Evolutionary conservation across 2,888 invertebrate genomes (phyloP), one percentile per base, ranked within the genome.

Genomic region (Rhorus exstirpatorius): DNA sequence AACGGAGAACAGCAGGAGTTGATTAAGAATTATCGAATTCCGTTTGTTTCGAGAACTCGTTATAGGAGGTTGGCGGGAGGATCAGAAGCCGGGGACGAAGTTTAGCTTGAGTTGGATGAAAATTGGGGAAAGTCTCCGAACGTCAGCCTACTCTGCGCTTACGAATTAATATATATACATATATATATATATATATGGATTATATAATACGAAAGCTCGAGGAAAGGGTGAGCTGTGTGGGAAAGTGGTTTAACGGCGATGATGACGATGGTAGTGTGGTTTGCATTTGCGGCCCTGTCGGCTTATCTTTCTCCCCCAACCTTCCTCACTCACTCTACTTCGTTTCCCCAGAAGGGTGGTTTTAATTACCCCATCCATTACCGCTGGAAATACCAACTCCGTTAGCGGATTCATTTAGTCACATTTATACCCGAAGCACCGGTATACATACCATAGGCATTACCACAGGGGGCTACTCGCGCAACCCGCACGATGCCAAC

Each of bases 401-500:
- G 91, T 91, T 91, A 92, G 89, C 87, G 91, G 91, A 92, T 92
- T 92, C 92, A 91, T 92, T 92, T 92, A 92, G 91, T 92, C 91
- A 89, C 92, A 90, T 92, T 92, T 83, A 83, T 76, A 79, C 76
- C 17, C 79, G 7, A 31, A 79, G 79, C 63, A 55, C 24, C 55
- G 70, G 31, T 76, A 68, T 49, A 71, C n/a, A n/a, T n/a, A 14
- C 38, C 38, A 44, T n/a, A n/a, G 41, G 58, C 77, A 68, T 78
- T 31, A 65, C 71, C 78, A 65, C 81, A 81, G 55, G 75, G 75
- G 74, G 55, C 67, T 35, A 58, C 46, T 58, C 46, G 55, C 71
- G 38, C 61, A n/a, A 26, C 65, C 49, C 72, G 58, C 49, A 19
- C 41, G 58, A 74, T 65, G 77, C 77, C 79, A 58, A 79, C 79